Conservation (phyloP, 2,888 invertebrate genomes). For the Cryptocephalus primarius region DNA sequence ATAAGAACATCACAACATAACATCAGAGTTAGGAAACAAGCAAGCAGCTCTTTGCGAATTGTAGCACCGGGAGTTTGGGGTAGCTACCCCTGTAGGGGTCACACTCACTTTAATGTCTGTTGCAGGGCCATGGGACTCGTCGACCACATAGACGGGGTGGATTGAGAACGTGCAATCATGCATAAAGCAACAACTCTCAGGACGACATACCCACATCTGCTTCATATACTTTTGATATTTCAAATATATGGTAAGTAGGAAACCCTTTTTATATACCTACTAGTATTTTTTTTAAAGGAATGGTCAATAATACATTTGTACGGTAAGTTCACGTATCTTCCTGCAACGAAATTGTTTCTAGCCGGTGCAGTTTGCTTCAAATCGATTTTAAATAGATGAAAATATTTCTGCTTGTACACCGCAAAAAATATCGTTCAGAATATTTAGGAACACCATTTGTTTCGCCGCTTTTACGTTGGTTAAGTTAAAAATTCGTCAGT, state of each 20-base stretch:
- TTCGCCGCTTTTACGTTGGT: no score
- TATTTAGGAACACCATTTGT: no score
- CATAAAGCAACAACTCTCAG: constrained; percentile 26
- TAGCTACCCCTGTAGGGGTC: constrained; percentile 9
- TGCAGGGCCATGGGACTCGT: constrained; percentile 34
- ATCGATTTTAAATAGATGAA: no score
- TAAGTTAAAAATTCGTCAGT: no score
- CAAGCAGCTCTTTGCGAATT: constrained; percentile 11
- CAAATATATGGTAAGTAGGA: constrained; percentile 24
- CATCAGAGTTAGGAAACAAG: constrained; percentile 11
- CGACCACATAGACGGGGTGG: constrained; percentile 32
- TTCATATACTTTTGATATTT: constrained; percentile 27
- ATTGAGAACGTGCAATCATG: constrained; percentile 35
- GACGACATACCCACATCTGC: constrained; percentile 26
- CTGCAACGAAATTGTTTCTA: no score
- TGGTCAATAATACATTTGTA: not conserved
- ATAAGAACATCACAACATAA: constrained; percentile 24
- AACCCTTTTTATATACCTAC: no score
- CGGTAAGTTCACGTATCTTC: not conserved
- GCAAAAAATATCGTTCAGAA: no score
- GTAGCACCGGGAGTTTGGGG: constrained; percentile 11
- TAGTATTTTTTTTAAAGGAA: no score
- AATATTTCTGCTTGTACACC: no score
- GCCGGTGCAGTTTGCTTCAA: no score
- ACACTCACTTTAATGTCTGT: constrained; percentile 25